A percentile compares a stretch with the other conserved stretches of the same genome.
Conservation (phyloP, 2,113 vertebrate genomes). For the Cyrtonyx montezumae region DNA sequence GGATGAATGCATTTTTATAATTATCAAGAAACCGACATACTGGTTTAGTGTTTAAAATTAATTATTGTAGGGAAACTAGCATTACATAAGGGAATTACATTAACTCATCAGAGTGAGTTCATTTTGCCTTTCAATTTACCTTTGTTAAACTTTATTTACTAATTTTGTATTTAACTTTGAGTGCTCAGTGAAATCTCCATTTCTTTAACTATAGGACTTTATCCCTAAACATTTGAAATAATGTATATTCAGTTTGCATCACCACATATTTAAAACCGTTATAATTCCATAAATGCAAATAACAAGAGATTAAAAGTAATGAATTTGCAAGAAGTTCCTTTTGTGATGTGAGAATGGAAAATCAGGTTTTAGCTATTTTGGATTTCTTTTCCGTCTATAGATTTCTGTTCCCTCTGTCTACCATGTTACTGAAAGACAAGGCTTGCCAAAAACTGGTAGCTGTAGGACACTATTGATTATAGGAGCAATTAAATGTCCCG, state of each 20-base stretch:
- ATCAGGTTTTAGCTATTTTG: neutral
- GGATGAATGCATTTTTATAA: conserved; percentile 59
- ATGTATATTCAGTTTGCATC: neutral
- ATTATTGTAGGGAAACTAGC: conserved; percentile 62
- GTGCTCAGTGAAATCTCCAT: conserved; percentile 15
- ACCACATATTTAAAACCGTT: neutral
- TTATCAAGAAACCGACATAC: conserved; percentile 62
- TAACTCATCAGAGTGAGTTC: conserved; percentile 56
- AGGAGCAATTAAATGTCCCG: neutral
- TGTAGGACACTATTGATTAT: neutral
- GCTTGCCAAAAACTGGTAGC: neutral
- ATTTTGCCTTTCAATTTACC: conserved; percentile 58
- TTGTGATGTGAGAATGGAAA: neutral
- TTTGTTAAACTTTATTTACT: conserved; percentile 64
- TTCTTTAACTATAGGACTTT: neutral
- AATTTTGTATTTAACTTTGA: conserved; percentile 35
- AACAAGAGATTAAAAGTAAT: neutral
- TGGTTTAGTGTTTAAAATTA: conserved; percentile 64
- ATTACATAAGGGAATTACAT: conserved; percentile 65
- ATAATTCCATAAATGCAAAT: neutral
- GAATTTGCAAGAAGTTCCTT: neutral
- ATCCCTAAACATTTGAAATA: neutral
- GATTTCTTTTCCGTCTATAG: neutral
- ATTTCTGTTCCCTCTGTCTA: neutral
- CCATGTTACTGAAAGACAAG: neutral